Conservation (phyloP, 2,797 vertebrate genomes). For the Danio kyathit region DNA sequence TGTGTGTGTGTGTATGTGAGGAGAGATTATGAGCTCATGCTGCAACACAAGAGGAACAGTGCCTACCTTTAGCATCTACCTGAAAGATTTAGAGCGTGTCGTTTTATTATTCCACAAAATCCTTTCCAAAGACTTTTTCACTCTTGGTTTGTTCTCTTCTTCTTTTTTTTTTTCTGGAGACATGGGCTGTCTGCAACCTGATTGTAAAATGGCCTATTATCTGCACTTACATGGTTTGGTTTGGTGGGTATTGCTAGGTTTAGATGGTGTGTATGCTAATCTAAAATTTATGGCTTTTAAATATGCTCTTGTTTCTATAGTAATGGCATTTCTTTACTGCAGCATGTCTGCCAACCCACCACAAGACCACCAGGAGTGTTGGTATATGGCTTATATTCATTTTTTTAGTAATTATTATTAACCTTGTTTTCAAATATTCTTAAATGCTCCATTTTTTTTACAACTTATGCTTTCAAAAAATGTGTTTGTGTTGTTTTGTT, state of each 20-base stretch:
- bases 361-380: slow-evolving; percentile 22
- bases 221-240: slow-evolving; percentile 63
- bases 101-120: slow-evolving; percentile 66
- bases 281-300: slow-evolving; percentile 67
- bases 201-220: slow-evolving; percentile 65
- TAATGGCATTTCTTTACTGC: slow-evolving; percentile 58
- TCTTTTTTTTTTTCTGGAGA: slow-evolving; percentile 68
- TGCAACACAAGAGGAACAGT: slow-evolving; percentile 40
- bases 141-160: slow-evolving; percentile 26
- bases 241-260: slow-evolving; percentile 59
- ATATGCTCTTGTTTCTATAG: slow-evolving; percentile 71
- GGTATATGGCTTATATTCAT: too few species aligned
- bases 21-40: slow-evolving; percentile 40
- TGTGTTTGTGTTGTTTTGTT: too few species aligned
- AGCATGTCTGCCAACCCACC: background rate
- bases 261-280: slow-evolving; percentile 55
- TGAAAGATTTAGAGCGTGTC: slow-evolving; percentile 70
- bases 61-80: slow-evolving; percentile 55
- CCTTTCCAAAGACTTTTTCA: slow-evolving; percentile 68
- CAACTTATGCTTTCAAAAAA: too few species aligned
- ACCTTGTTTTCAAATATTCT: too few species aligned
- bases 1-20: slow-evolving; percentile 20
- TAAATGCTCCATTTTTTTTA: too few species aligned
- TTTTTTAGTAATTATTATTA: too few species aligned
- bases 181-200: slow-evolving; percentile 69